Base-by-base conservation (phyloP, 2,797 vertebrate species). In the Schizopygopsis malacanthus region DNA sequence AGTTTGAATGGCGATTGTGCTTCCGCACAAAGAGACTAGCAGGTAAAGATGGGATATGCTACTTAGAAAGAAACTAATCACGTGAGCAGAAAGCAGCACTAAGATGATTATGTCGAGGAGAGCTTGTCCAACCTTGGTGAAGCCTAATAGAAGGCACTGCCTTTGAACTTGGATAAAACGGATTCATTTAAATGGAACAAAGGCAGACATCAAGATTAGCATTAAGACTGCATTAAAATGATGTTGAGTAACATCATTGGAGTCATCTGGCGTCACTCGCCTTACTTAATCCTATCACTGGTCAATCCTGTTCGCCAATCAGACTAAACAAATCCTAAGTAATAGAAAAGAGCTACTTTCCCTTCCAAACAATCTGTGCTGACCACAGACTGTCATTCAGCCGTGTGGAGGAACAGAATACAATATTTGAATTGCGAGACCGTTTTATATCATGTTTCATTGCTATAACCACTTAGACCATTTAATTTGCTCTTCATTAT, bases 211-310 rank as follows among this genome's bases (percentile, higher is more conserved):
- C 12, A 82, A 71, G 63, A 86, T 82, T 82, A 70, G 41, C 67
- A 61, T 80, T 47, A 83, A 45, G 79, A 71, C 79, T 79, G 86
- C 52, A 83, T 91, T 87, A 67, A 81, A 90, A 90, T 87, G 76
- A 77, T 85, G 67, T 67, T 86, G 83, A 83, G 84, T 82, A 67
- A 70, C 82, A 70, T 89, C 73, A 84, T 86, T 90, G 81, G 73
- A 65, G 61, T 87, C 84, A 84, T 73, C 78, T 37, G 76, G 85
- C 39, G 13, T 87, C 86, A 81, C 79, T 87, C 3, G 9, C 59
- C 6, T 39, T 78, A 82, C 85, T 83, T 85, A 90, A 91, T 89
- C 41, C 72, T 47, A 82, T 89, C 41, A 89, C 87, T 69, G 84
- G 67, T 87, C 83, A 81, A 81, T 83, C 78, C 79, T 65, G 67